phyloP scores from a whole-genome alignment of 2,888 invertebrate species.

The Philopedon plagiatum region DNA sequence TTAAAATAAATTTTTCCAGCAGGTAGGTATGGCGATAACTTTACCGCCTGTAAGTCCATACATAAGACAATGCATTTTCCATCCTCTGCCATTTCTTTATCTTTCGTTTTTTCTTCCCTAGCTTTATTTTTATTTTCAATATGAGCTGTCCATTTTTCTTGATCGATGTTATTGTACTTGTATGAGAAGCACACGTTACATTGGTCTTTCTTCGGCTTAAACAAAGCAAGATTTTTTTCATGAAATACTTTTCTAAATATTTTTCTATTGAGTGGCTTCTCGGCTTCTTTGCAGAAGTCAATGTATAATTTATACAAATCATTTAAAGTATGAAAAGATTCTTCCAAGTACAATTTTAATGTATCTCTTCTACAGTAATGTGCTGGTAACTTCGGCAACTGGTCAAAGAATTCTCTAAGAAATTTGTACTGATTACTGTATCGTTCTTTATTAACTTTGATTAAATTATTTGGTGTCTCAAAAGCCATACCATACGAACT shows the following conservation, averaged over 20 bases:
- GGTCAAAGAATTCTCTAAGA: neutral
- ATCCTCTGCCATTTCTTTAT: constrained; percentile 10
- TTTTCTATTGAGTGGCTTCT: no score
- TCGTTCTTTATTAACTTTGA: neutral
- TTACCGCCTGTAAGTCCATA: constrained; percentile 46
- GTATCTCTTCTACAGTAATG: constrained; percentile 10
- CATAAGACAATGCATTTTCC: constrained; percentile 27
- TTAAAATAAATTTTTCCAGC: constrained; percentile 47
- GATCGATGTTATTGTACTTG: constrained; percentile 18
- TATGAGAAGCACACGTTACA: no score
- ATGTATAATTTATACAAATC: constrained; percentile 19
- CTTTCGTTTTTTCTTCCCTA: neutral
- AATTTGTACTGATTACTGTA: neutral
- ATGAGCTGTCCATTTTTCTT: constrained; percentile 26
- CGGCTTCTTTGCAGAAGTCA: no score
- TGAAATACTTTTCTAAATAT: no score
- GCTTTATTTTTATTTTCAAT: neutral
- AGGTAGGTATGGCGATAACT: constrained; percentile 9
- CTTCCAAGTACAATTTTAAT: constrained; percentile 4
- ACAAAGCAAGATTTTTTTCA: no score
- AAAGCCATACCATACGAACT: constrained; percentile 17
- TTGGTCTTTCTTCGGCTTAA: no score
- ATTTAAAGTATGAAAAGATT: constrained; percentile 34
- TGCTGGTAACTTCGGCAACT: neutral
- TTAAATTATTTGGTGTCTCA: neutral